Evolutionary conservation across 2,888 invertebrate genomes (phyloP), one percentile per base, ranked within the genome.

Genomic region (Creontiades dilutus): DNA sequence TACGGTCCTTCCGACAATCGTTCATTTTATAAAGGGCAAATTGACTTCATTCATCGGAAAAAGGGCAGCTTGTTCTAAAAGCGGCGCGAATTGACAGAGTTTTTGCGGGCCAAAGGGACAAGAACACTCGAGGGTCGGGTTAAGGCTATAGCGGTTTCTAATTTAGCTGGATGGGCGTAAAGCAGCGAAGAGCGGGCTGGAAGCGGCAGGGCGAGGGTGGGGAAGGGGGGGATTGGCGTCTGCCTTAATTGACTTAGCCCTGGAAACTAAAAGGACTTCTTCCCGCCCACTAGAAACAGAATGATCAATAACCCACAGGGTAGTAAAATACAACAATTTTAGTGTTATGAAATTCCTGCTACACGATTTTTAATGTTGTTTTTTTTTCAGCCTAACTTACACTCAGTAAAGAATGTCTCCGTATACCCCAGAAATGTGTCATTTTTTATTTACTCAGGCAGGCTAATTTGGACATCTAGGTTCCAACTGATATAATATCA

Each of bases 171-270:
- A 68, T 68, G 68, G 68, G 68, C 68, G 68, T 68, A 68, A 68
- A 68, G 23, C 68, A 68, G 23, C 68, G 23, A 68, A 37, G 16
- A 7, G 52, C 11, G 52, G 37, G 37, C 37, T 37, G 37, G n/a
- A n/a, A n/a, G 37, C 37, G 37, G 52, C 11, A 7, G 3, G 68
- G 23, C 0, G 68, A 13, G 68, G 68, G 46, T 37, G 78, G 37
- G 16, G 13, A 46, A 16, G 46, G 37, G 47, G 78, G 19, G 47
- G 37, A 12, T 78, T 78, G 78, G 78, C 78, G 78, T 78, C 78
- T 78, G 46, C 78, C 46, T 37, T 78, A 78, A 78, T 78, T 78
- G 78, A 78, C 78, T 78, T 46, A 76, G 19, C 76, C 76, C 76
- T 46, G 76, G 46, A 76, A 78, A 78, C 78, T 78, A 78, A 78